phyloP scores from a whole-genome alignment of 2,888 invertebrate species.

The Eugnorisma glareosa region DNA sequence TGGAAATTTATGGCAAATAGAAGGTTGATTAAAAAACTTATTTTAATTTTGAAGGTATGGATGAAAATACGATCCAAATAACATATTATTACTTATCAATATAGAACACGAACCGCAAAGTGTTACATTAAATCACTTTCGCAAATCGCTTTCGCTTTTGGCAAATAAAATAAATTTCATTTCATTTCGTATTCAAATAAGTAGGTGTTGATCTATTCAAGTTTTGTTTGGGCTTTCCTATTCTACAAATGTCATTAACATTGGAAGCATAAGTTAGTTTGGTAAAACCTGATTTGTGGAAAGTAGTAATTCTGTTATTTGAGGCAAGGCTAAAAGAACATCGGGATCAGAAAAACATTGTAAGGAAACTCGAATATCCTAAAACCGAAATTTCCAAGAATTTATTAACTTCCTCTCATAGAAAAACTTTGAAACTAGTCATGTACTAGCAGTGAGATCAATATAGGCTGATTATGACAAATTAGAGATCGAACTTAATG shows the following conservation, averaged over 20 bases:
- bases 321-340: not conserved
- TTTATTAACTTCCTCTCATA: no score
- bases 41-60: not conserved
- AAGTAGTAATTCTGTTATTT: not conserved
- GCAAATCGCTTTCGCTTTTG: no score
- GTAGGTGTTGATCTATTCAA: not conserved
- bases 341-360: not conserved
- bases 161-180: no score
- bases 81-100: not conserved
- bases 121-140: no score
- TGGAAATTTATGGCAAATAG: slow-evolving; percentile 4
- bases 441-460: no score
- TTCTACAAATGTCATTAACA: not conserved
- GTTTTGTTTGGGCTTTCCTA: not conserved
- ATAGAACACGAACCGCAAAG: not conserved
- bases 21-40: not conserved
- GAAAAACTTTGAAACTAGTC: no score
- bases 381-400: no score
- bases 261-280: not conserved
- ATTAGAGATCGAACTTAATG: no score
- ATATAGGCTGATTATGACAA: no score
- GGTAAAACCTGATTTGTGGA: not conserved
- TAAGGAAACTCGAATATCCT: not conserved
- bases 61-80: not conserved
- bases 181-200: not conserved